Evolutionary conservation across 2,113 vertebrate genomes (phyloP).

Genomic region (Pyrgilauda ruficollis): DNA sequence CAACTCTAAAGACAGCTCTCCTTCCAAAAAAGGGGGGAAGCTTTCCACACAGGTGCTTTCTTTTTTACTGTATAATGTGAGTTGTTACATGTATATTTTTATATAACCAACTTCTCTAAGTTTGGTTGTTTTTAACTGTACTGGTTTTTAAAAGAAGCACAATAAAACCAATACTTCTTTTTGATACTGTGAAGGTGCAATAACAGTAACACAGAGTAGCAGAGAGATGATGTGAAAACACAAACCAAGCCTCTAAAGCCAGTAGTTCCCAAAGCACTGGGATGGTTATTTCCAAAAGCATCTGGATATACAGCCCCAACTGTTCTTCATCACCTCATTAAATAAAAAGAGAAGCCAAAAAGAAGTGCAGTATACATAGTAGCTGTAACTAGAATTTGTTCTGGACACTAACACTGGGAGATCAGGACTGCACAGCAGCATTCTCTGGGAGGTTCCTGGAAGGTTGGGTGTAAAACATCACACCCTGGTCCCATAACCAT

Average conservation of each 20-base stretch:
- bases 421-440: background rate
- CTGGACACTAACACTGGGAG: background rate
- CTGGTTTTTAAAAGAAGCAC: slow-evolving; percentile 48
- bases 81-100: slow-evolving; percentile 48
- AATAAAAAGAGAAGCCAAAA: background rate
- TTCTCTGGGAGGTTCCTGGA: background rate
- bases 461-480: background rate
- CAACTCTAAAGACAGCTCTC: background rate
- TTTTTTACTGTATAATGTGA: slow-evolving; percentile 47
- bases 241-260: background rate
- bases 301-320: background rate
- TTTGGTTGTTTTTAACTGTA: slow-evolving; percentile 17
- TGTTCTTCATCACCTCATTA: background rate
- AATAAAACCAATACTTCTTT: slow-evolving; percentile 40
- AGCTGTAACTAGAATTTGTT: background rate
- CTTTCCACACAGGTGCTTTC: slow-evolving; percentile 32
- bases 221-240: background rate
- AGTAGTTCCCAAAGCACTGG: background rate
- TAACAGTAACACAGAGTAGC: background rate
- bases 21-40: background rate
- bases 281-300: background rate
- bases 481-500: background rate
- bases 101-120: background rate
- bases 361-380: too few species aligned
- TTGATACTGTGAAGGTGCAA: slow-evolving; percentile 36